A percentile compares a stretch with the other conserved stretches of the same genome.
Conservation (phyloP, 2,888 invertebrate genomes). For the Diploptera punctata region DNA sequence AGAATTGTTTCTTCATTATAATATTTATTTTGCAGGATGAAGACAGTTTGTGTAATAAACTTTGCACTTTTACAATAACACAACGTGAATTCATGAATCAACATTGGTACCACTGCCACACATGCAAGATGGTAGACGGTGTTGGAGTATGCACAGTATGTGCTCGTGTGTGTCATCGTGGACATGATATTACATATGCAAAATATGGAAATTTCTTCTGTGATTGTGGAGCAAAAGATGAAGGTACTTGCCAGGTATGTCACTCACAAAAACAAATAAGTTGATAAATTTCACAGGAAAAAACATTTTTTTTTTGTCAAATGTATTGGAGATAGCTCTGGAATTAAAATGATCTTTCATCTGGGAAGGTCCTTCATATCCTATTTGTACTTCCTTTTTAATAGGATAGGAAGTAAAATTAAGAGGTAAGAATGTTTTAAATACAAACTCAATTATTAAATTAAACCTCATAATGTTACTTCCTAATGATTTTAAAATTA, state of each 20-base stretch:
- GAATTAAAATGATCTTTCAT: too few species aligned
- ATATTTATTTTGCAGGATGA: conserved; percentile 66
- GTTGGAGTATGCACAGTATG: conserved; percentile 98
- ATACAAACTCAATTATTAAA: too few species aligned
- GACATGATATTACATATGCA: conserved; percentile 96
- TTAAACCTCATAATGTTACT: too few species aligned
- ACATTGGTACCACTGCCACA: conserved; percentile 99
- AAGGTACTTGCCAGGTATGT: conserved; percentile 71
- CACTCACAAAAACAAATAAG: too few species aligned
- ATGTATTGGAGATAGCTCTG: neutral
- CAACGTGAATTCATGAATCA: conserved; percentile 98
- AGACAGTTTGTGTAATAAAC: conserved; percentile 86
- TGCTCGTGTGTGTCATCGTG: conserved; percentile 95
- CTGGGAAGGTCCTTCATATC: too few species aligned
- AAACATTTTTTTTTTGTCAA: neutral
- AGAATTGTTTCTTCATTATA: too few species aligned
- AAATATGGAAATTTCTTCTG: conserved; percentile 99
- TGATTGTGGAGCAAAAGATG: conserved; percentile 97
- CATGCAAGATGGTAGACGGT: conserved; percentile 97
- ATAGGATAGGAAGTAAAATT: too few species aligned
- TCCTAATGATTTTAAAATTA: too few species aligned
- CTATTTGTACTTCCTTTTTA: too few species aligned
- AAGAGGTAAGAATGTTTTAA: too few species aligned
- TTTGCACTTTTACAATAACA: conserved; percentile 96
- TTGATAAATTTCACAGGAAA: too few species aligned